phyloP scores from a whole-genome alignment of 2,888 invertebrate species.

The Pseudococcus jackbeardsleyi region DNA sequence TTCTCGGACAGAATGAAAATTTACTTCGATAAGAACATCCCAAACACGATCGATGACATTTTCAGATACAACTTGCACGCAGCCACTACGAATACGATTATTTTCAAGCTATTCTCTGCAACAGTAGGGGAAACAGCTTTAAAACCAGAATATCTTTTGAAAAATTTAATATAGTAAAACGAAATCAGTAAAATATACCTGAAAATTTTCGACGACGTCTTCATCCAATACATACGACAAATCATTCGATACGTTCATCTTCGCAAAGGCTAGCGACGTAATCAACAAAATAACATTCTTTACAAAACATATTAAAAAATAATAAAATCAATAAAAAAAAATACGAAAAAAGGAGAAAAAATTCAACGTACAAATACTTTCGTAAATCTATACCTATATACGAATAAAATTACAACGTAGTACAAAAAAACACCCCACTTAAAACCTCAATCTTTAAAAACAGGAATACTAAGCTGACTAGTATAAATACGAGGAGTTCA shows the following conservation, averaged over 20 bases:
- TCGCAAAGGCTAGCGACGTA: not conserved
- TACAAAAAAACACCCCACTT: not conserved
- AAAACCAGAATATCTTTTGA: not conserved
- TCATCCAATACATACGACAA: not conserved
- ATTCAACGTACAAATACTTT: not conserved
- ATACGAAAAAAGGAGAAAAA: not conserved
- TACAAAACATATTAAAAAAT: not conserved
- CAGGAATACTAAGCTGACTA: slow-evolving; percentile 44
- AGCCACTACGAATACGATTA: not conserved
- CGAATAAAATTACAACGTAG: not conserved
- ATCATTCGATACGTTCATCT: not conserved
- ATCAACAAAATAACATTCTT: not conserved
- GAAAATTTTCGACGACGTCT: not conserved
- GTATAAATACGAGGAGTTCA: not conserved
- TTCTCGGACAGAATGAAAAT: not conserved
- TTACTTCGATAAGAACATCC: not conserved
- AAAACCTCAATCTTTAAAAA: not conserved
- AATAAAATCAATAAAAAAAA: not conserved
- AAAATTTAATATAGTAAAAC: not conserved
- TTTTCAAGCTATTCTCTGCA: not conserved
- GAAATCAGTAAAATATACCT: not conserved
- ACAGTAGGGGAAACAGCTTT: not conserved
- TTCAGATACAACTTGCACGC: not conserved
- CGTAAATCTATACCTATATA: not conserved
- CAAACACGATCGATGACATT: not conserved